Evolutionary conservation across 2,113 vertebrate genomes (phyloP).

Genomic region (Gymnarchus niloticus): DNA sequence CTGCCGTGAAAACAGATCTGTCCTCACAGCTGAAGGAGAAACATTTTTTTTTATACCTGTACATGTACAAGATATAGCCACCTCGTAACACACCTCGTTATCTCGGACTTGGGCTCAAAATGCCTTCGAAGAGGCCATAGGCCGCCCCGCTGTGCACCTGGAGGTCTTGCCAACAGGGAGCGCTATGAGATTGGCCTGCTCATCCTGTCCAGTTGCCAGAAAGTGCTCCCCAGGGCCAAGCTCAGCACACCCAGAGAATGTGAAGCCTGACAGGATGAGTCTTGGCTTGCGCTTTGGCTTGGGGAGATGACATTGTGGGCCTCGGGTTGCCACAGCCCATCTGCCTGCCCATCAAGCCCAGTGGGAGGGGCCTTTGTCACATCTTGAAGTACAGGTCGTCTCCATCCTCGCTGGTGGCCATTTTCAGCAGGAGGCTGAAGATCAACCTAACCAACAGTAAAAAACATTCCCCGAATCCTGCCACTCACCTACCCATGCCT

Average conservation of each 20-base stretch:
- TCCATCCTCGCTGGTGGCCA: slow-evolving; percentile 57
- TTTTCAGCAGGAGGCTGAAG: slow-evolving; percentile 74
- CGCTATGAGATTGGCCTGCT: slow-evolving; percentile 87
- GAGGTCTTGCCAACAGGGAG: slow-evolving; percentile 68
- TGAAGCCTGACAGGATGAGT: slow-evolving; percentile 18
- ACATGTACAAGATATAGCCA: not conserved
- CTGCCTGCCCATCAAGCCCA: slow-evolving; percentile 34
- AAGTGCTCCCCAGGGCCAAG: slow-evolving; percentile 50
- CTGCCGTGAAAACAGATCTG: not conserved
- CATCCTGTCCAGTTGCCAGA: slow-evolving; percentile 36
- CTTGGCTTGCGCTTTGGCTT: not conserved
- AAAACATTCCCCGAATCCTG: no score
- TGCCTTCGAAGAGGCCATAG: slow-evolving; percentile 84
- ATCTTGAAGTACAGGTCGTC: no score
- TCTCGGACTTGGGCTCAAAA: slow-evolving; percentile 70
- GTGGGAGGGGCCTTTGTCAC: slow-evolving; percentile 47
- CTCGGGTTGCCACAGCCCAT: slow-evolving; percentile 7
- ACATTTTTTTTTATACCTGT: not conserved
- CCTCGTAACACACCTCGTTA: not conserved
- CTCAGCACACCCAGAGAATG: slow-evolving; percentile 34
- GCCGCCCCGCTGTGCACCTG: slow-evolving; percentile 57
- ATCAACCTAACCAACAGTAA: slow-evolving; percentile 93
- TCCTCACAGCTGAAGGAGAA: not conserved
- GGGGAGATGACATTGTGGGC: slow-evolving; percentile 25
- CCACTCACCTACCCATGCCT: not conserved